These are phyloP conservation scores for Ophthalmolycus amberensis DNA, from an alignment of 2,113 vertebrate species.

Conservation along the genomic window DNA sequence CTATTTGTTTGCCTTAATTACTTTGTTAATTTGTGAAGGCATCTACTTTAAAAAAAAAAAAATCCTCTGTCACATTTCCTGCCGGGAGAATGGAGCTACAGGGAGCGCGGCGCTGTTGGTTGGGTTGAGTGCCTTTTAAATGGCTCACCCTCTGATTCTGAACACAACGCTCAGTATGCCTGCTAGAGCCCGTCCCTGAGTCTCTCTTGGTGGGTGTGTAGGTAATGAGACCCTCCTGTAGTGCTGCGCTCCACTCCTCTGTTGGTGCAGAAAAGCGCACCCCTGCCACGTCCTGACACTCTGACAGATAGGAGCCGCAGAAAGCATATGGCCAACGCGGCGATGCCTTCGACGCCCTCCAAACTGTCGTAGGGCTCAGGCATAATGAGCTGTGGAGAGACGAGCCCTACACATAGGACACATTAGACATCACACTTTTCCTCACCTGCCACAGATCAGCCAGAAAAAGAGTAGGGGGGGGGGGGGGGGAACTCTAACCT, in stretches of 20 bases:
- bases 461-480: constrained; percentile 7
- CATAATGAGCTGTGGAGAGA: constrained; percentile 73
- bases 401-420: constrained; percentile 57
- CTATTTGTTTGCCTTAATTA: constrained; percentile 80
- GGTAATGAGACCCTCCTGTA: constrained; percentile 79
- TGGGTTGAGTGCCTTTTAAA: constrained; percentile 76
- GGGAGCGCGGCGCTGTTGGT: constrained; percentile 49
- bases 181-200: constrained; percentile 52
- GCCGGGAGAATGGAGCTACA: constrained; percentile 65
- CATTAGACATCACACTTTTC: constrained; percentile 69
- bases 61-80: constrained; percentile 63
- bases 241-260: constrained; percentile 64
- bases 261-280: constrained; percentile 74
- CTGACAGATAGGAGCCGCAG: constrained; percentile 77
- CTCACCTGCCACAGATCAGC: constrained; percentile 58
- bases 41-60: constrained; percentile 35
- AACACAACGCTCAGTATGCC: constrained; percentile 71
- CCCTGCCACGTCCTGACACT: constrained; percentile 79
- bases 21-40: constrained; percentile 77
- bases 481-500: constrained; percentile 11
- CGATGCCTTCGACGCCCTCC: constrained; percentile 70
- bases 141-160: constrained; percentile 74
- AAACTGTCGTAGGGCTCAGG: constrained; percentile 70
- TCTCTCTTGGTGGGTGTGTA: constrained; percentile 66
- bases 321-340: constrained; percentile 79